phyloP scores from a whole-genome alignment of 1,140 invertebrate species.

The Leguminivora glycinivorella region DNA sequence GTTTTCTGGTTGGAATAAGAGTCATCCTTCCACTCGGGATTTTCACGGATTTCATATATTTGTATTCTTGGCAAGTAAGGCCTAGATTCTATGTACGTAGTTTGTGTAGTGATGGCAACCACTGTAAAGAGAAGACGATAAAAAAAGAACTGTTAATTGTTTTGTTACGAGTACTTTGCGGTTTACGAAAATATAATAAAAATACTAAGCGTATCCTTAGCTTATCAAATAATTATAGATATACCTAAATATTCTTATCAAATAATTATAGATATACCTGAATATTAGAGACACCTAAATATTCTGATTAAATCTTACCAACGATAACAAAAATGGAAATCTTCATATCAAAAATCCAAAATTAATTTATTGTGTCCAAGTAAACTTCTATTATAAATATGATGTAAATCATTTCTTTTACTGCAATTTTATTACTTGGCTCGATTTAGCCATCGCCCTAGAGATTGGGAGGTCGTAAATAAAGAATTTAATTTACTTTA shows the following conservation, averaged over 20 bases:
- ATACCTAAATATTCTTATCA: too few species aligned
- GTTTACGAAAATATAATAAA: neutral
- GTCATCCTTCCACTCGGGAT: neutral
- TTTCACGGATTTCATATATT: constrained; percentile 8
- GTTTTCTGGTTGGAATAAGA: neutral
- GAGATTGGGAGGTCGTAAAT: constrained; percentile 19
- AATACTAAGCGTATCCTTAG: too few species aligned
- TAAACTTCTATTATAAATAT: constrained; percentile 1
- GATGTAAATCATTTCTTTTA: constrained; percentile 7
- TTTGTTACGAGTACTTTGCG: neutral
- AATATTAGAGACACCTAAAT: too few species aligned
- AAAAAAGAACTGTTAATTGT: neutral
- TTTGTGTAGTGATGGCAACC: neutral
- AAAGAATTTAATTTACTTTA: constrained; percentile 27
- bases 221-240: too few species aligned
- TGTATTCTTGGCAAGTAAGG: neutral
- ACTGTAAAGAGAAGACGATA: neutral
- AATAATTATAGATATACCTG: too few species aligned
- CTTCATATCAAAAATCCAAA: neutral
- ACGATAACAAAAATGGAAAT: neutral
- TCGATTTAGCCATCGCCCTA: constrained; percentile 6
- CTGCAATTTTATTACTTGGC: constrained; percentile 15
- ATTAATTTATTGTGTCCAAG: neutral
- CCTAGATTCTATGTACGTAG: neutral
- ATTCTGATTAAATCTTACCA: constrained; percentile 1